Evolutionary conservation across 1,140 invertebrate genomes (phyloP).

Genomic region (Conopomorpha cramerella): DNA sequence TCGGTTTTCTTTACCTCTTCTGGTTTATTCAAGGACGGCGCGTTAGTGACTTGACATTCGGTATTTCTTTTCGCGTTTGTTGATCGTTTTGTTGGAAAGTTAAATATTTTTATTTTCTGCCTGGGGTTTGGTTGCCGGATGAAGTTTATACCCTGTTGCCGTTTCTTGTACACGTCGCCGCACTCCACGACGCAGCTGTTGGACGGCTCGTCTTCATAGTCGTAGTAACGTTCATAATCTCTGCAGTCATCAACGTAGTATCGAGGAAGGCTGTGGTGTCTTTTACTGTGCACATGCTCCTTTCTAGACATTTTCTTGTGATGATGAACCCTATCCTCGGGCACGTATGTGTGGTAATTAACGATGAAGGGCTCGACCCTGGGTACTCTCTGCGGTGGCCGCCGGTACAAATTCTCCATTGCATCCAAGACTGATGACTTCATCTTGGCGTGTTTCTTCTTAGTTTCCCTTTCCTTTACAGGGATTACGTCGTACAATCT

Average conservation of each 20-base stretch:
- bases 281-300: too few relatives aligned
- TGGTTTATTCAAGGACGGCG: slow-evolving; percentile 7
- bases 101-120: neutral
- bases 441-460: slow-evolving; percentile 17
- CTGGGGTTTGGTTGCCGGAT: slow-evolving; percentile 3
- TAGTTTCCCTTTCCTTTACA: slow-evolving; percentile 41
- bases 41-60: slow-evolving; percentile 15
- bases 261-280: too few relatives aligned
- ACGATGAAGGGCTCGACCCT: too few relatives aligned
- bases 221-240: too few relatives aligned
- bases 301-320: too few relatives aligned
- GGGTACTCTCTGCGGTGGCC: too few relatives aligned
- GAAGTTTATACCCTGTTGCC: slow-evolving; percentile 1
- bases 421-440: too few relatives aligned
- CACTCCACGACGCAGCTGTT: slow-evolving; percentile 21
- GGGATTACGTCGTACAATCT: slow-evolving; percentile 34
- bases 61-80: too few relatives aligned
- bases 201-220: slow-evolving; percentile 6
- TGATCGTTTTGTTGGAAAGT: neutral
- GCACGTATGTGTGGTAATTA: too few relatives aligned
- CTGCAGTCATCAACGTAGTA: too few relatives aligned
- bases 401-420: too few relatives aligned
- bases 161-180: slow-evolving; percentile 19
- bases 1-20: slow-evolving; percentile 27
- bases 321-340: too few relatives aligned